Evolutionary conservation across 2,113 vertebrate genomes (phyloP), one percentile per base, ranked within the genome.

Genomic region (Tragelaphus scriptus): DNA sequence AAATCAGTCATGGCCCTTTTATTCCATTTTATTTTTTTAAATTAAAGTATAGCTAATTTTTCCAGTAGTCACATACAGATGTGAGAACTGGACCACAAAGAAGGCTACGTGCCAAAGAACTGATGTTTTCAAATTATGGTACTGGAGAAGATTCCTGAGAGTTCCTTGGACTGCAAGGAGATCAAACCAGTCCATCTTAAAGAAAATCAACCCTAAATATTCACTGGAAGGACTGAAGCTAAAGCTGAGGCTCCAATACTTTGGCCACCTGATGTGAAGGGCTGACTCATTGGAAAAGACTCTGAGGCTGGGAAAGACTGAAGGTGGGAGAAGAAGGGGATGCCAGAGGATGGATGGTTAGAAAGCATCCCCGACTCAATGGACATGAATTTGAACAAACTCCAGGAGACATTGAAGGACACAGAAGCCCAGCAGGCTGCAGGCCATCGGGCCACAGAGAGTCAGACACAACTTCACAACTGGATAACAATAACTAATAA

Each of bases 1-100:
- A 86, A 71, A 84, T 47, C 8, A 61, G 11, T 32, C 25, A 94
- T 28, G 68, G 30, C 30, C 89, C 65, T 91, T 92, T 68, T 80
- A 47, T 51, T 32, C 47, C 10, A 51, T 12, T 81, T 32, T 12
- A 81, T 32, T 32, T 81, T 80, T 32, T 51, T 1, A 51, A 80
- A 32, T 32, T 80, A 19, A 51, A 81, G 28, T 30, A 51, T 51
- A 81, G 28, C 28, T 32, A 40, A 26, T 44, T 75, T 44, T 44
- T 75, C 71, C 21, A 44, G 36, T 7, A 75, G 71, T 44, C 36
- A 44, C 14, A 75, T 75, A 44, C 21, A 44, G 71, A 44, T 25
- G 36, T 75, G 36, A 25, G 1, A 44, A 44, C 21, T 44, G 71
- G 71, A 44, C 36, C 21, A 77, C 25, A 44, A 44, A 7, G 71